Evolutionary conservation across 2,888 invertebrate genomes (phyloP).

Genomic region (Nasonovia ribisnigri): DNA sequence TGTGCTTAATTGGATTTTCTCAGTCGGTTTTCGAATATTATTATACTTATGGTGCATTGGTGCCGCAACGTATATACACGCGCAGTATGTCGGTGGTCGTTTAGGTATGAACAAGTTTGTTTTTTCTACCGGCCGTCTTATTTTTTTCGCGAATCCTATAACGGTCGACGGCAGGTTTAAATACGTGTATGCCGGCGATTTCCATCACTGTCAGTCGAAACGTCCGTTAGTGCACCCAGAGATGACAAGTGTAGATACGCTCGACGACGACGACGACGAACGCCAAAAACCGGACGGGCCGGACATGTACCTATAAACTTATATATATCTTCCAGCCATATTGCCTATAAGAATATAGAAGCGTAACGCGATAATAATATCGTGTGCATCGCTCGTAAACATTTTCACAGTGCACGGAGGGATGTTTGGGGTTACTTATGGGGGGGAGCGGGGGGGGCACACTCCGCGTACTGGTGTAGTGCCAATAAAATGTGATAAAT

Average conservation of each 20-base stretch:
- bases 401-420: not conserved
- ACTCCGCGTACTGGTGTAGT: not conserved
- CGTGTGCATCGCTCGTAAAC: not conserved
- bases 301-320: not conserved
- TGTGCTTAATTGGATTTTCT: not conserved
- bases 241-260: slow-evolving; percentile 42
- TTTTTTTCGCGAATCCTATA: not conserved
- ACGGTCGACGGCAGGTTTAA: not conserved
- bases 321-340: not conserved
- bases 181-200: not conserved
- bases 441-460: not conserved
- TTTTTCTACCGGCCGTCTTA: not conserved
- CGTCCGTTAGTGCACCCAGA: not conserved
- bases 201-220: slow-evolving; percentile 40
- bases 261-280: slow-evolving; percentile 14
- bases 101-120: not conserved
- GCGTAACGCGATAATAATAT: not conserved
- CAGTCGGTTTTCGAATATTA: not conserved
- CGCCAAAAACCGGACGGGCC: not conserved
- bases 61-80: no score
- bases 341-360: not conserved
- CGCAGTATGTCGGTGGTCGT: not conserved
- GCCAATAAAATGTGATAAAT: slow-evolving; percentile 5
- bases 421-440: not conserved
- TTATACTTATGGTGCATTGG: no score